Evolutionary conservation across 1,140 invertebrate genomes (phyloP), one percentile per base, ranked within the genome.

Genomic region (Carposina sasakii): DNA sequence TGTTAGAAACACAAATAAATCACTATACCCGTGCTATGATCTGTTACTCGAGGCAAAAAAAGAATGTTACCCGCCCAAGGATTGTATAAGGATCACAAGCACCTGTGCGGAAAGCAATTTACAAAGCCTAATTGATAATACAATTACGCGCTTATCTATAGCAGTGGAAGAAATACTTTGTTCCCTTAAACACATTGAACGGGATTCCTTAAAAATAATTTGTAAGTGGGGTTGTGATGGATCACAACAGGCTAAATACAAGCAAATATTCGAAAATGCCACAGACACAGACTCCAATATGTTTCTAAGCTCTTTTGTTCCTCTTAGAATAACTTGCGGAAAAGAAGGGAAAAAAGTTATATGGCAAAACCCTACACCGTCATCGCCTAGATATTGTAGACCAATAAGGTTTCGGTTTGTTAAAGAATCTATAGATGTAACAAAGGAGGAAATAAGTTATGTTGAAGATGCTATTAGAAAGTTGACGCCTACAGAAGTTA

Each of bases 281-380:
- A 19, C 17, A 23, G 50, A 54, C 21, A 20, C 47, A 10, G 58
- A 52, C 40, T 22, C 37, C 23, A 67, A 63, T 43, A 67, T 73
- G 26, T 75, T 75, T 61, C 43, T 62, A 37, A 71, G 64, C 52
- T 72, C 55, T 5, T 48, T 73, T 56, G 66, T 71, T 10, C 67
- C 70, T 46, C 36, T 72, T 16, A 49, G 40, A 45, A 15, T 71
- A 50, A 39, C 63, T 28, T 47, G 37, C 42, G 63, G 46, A 22
- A 39, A 48, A 33, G 39, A 53, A 36, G 31, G 50, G 9, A 62
- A 67, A 52, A 48, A 37, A 20, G n/a, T 37, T 2, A 20, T 37
- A 17, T 37, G 17, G 34, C 34, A 20, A 19, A 37, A 37, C 13
- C 34, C 34, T 26, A 41, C 52, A 2, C 51, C 60, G 17, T 56